A percentile compares a stretch with the other conserved stretches of the same genome.
phyloP scores from a whole-genome alignment of 2,888 invertebrate species.

The Aricia artaxerxes region DNA sequence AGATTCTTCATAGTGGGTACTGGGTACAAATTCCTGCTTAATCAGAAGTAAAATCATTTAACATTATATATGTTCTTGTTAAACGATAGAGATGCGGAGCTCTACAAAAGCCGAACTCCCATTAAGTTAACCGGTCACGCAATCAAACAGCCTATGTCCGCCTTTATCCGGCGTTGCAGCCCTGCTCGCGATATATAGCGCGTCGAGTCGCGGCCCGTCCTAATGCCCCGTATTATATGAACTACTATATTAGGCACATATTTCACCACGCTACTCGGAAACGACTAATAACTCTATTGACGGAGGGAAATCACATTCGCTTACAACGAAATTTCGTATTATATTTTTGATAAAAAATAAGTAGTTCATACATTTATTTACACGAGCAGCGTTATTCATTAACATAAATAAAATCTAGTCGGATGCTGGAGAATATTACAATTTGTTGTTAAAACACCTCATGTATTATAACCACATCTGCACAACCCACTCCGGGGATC shows the following conservation, averaged over 20 bases:
- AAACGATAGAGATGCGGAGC: too few relatives aligned
- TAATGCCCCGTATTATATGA: neutral
- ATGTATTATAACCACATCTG: neutral
- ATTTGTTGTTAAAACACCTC: neutral
- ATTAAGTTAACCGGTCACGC: too few relatives aligned
- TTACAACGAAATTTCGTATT: neutral
- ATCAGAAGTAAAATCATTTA: too few relatives aligned
- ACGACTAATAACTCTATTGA: neutral
- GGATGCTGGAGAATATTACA: neutral
- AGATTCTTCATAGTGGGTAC: too few relatives aligned
- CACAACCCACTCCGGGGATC: neutral
- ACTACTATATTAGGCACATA: neutral
- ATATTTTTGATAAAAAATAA: neutral
- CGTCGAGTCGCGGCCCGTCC: neutral
- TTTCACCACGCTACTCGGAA: neutral
- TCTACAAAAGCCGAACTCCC: too few relatives aligned
- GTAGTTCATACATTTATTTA: too few relatives aligned
- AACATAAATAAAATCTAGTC: too few relatives aligned
- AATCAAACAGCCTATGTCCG: neutral
- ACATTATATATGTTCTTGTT: too few relatives aligned
- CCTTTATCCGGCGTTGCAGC: neutral
- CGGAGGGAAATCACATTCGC: neutral
- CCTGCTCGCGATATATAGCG: neutral
- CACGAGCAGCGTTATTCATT: neutral
- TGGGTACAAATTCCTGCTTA: too few relatives aligned